Percentiles rank a stretch among this genome's conserved stretches.
Evolutionary conservation across 2,113 vertebrate genomes (phyloP).

Genomic region (Mesitornis unicolor): DNA sequence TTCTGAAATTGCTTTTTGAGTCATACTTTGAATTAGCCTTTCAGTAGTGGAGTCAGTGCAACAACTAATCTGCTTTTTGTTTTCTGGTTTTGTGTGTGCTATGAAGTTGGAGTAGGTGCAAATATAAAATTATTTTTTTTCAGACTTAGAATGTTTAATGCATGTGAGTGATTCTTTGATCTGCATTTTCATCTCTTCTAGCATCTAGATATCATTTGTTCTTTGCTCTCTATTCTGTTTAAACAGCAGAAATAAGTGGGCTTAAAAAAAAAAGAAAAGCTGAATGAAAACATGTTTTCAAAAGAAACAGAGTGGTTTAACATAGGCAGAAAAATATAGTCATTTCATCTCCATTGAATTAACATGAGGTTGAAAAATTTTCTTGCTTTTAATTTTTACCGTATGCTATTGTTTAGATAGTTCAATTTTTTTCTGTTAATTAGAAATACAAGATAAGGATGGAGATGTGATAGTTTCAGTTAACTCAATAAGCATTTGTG

Average conservation of each 20-base stretch:
- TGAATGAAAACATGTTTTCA: not conserved
- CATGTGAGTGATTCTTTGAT: not conserved
- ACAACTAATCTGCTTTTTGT: not conserved
- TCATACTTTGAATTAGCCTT: not conserved
- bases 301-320: not conserved
- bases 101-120: not conserved
- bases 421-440: constrained; percentile 32
- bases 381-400: not conserved
- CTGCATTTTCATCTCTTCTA: not conserved
- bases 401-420: constrained; percentile 10
- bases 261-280: not conserved
- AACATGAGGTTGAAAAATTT: constrained; percentile 9
- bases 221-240: not conserved
- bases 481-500: constrained; percentile 28
- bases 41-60: not conserved
- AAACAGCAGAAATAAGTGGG: not conserved
- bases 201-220: not conserved
- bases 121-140: not conserved
- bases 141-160: not conserved
- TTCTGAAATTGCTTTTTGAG: not conserved
- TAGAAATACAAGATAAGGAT: constrained; percentile 36
- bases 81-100: not conserved
- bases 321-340: not conserved
- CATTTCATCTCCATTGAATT: constrained; percentile 35
- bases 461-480: constrained; percentile 29